Base-by-base conservation (phyloP, 2,888 invertebrate species). In the Eupithecia dodoneata region DNA sequence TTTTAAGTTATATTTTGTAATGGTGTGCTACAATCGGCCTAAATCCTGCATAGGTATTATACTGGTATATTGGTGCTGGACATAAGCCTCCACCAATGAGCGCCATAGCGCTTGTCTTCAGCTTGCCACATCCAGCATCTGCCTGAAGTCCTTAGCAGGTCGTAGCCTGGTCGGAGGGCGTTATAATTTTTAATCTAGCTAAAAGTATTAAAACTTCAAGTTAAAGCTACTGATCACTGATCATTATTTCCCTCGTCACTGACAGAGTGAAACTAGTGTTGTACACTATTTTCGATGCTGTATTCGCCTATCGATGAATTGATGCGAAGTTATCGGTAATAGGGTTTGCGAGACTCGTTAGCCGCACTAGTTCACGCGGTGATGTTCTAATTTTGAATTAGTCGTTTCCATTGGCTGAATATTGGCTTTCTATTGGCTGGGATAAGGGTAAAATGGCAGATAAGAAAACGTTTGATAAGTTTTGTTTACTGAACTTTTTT, bases 311-410 rank as follows among this genome's bases (percentile, higher is more conserved):
- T 47, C 65, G 65, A 73, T 13, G 18, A 55, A 67, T 52, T 41
- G 44, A 69, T 55, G 55, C 55, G 73, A 30, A 52, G 45, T 74
- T 69, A 74, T 74, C 73, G 69, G 44, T 69, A 74, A 74, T 74
- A 41, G 69, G 44, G 18, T 74, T 74, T 52, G 55, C 69, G 15
- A 52, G n/a, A 15, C 74, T 67, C 67, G 74, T 74, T 74, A 74
- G 9, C 74, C 44, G 67, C 73, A 66, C 74, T 69, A 74, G 69
- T 66, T 67, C 49, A 47, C 44, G 42, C 67, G 69, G 44, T 69
- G 69, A 55, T 49, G 74, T 74, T 69, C 73, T 13, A 67, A 74
- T 74, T 74, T 69, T 44, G 52, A 69, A 74, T 42, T 52, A 18
- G 74, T 30, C 30, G 41, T 41, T 47, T 65, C 73, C 15, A 73